Conservation (phyloP, 2,888 invertebrate species). For the Coleophora deauratella region DNA sequence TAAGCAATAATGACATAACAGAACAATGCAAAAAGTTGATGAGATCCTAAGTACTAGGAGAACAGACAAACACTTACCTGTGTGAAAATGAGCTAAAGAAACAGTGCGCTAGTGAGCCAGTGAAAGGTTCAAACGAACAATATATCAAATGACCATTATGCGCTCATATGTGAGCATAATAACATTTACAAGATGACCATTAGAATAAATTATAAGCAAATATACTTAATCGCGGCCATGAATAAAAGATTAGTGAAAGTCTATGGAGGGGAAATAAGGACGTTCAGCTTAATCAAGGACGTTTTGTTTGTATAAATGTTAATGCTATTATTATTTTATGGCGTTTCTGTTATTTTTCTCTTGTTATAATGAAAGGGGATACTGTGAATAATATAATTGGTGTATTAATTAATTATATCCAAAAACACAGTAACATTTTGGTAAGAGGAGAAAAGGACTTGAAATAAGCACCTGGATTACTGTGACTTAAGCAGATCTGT, state of each 20-base stretch:
- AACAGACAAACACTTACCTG: not conserved
- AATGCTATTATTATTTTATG: not conserved
- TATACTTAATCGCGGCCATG: not conserved
- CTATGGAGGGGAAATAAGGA: not conserved
- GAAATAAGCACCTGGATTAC: no score
- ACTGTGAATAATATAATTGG: no score
- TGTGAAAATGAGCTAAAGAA: conserved; percentile 3
- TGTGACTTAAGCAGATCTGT: no score
- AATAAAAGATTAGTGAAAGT: conserved; percentile 9
- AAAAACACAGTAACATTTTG: no score
- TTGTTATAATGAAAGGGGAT: no score
- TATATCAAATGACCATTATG: not conserved
- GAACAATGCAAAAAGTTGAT: conserved; percentile 10
- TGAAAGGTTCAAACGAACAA: conserved; percentile 7
- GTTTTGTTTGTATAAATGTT: not conserved
- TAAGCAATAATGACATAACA: conserved; percentile 9
- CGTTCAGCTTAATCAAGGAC: no score
- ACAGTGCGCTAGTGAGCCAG: conserved; percentile 3
- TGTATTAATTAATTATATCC: no score
- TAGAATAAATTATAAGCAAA: conserved; percentile 3
- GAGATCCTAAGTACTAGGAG: not conserved
- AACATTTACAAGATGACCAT: conserved; percentile 3
- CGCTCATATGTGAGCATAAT: not conserved
- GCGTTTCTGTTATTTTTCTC: no score
- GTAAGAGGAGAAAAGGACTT: no score